Conservation (phyloP, 2,113 vertebrate species). For the Halichoeres trimaculatus region DNA sequence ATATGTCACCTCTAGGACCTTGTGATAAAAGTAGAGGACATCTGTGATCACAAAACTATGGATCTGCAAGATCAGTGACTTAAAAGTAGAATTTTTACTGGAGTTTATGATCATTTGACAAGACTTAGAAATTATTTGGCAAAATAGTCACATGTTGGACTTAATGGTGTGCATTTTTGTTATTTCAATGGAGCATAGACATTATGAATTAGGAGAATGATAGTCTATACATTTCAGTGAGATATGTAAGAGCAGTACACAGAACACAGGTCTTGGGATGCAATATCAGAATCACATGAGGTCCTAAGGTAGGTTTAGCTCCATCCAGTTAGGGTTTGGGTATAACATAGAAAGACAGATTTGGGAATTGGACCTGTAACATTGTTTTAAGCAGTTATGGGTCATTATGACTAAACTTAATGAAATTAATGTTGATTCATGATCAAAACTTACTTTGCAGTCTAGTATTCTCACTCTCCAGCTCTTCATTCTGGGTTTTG, state of each 20-base stretch:
- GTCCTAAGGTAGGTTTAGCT: too few species aligned
- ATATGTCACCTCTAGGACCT: background rate
- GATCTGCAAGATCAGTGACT: too few species aligned
- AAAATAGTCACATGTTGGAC: too few species aligned
- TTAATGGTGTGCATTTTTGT: too few species aligned
- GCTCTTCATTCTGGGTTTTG: constrained; percentile 74
- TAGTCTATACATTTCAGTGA: too few species aligned
- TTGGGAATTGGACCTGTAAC: too few species aligned
- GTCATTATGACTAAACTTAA: background rate
- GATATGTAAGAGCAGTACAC: background rate
- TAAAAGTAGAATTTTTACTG: too few species aligned
- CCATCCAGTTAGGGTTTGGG: background rate
- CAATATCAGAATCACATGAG: background rate
- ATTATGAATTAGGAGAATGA: background rate
- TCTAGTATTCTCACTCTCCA: constrained; percentile 77
- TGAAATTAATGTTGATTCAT: background rate
- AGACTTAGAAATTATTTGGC: too few species aligned
- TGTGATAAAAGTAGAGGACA: background rate
- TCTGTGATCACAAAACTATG: background rate
- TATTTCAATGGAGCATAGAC: background rate
- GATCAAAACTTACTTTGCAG: constrained; percentile 77
- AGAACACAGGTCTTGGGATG: background rate
- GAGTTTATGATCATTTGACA: too few species aligned
- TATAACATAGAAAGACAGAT: background rate
- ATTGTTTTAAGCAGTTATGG: background rate